Conservation (phyloP, 2,888 invertebrate species). For the Napeogenes inachia region DNA sequence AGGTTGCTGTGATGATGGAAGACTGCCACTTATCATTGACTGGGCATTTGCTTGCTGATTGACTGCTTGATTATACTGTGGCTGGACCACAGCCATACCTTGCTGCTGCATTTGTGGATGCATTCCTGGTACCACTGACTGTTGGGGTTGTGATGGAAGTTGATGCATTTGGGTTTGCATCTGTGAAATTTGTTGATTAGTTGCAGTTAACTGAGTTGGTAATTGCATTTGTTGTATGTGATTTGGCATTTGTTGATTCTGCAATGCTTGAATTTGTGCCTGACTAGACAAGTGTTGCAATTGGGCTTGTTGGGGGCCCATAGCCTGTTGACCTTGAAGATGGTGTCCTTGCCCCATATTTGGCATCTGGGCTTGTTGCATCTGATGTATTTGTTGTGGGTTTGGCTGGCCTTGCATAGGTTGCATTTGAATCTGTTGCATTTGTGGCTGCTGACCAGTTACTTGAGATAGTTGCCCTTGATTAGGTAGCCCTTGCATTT, state of each 20-base stretch:
- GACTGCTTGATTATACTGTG: slow-evolving; percentile 74
- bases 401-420: slow-evolving; percentile 70
- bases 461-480: slow-evolving; percentile 71
- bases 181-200: slow-evolving; percentile 71
- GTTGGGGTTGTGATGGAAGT: slow-evolving; percentile 70
- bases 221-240: slow-evolving; percentile 77
- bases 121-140: slow-evolving; percentile 71
- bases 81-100: slow-evolving; percentile 69
- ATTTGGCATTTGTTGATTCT: slow-evolving; percentile 75
- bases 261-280: slow-evolving; percentile 72
- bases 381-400: slow-evolving; percentile 69
- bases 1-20: slow-evolving; percentile 68
- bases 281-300: slow-evolving; percentile 72
- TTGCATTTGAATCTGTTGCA: slow-evolving; percentile 75
- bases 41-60: slow-evolving; percentile 67
- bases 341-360: slow-evolving; percentile 70
- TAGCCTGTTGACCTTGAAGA: slow-evolving; percentile 65
- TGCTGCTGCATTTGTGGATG: slow-evolving; percentile 74
- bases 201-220: slow-evolving; percentile 62
- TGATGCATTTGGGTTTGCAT: slow-evolving; percentile 75
- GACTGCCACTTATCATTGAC: slow-evolving; percentile 65
- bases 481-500: slow-evolving; percentile 69
- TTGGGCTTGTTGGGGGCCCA: slow-evolving; percentile 70
- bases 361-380: slow-evolving; percentile 72
- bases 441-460: slow-evolving; percentile 66